Evolutionary conservation across 2,113 vertebrate species (phyloP), one percentile per base, ranked within the genome.

Genomic region (Columbina picui): DNA sequence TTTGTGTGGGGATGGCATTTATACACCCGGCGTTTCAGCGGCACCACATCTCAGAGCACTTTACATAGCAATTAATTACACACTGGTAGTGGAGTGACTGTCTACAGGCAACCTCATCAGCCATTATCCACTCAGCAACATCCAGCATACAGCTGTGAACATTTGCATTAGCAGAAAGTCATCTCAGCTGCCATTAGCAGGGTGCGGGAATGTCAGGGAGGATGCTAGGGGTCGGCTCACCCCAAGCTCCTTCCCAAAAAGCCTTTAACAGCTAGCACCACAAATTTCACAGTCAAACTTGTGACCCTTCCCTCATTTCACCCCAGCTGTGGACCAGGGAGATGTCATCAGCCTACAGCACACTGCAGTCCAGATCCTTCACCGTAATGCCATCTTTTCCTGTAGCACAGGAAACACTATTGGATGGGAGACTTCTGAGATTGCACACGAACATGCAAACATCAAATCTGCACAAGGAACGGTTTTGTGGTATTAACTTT

Each of bases 41-140:
- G 94, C 64, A 71, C 56, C 7, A 0, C 90, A 88, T 95, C 95
- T 96, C 95, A 38, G 86, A 97, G 95, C 92, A 95, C 94, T 97
- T 96, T 93, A 91, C 95, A 92, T 89, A 90, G 96, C 96, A 96
- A 97, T 97, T 96, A 96, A 97, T 97, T 96, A 96, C 92, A 94
- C 78, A 95, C 94, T 95, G 85, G 87, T 90, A 80, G 93, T 87
- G 64, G 90, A 96, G 96, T 83, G 93, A 95, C 93, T 95, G 96
- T 96, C 96, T 96, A 97, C 95, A 93, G 96, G 95, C 95, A 90
- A 94, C 91, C 89, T 95, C 87, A 94, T 95, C 84, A 89, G 71
- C 94, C 88, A 92, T 97, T 96, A 96, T 94, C 94, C 95, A 94
- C 93, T 96, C 97, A 92, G 94, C 93, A 96, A 96, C 88, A 94